Evolutionary conservation across 2,113 vertebrate genomes (phyloP).

Genomic region (Notiomystis cincta): DNA sequence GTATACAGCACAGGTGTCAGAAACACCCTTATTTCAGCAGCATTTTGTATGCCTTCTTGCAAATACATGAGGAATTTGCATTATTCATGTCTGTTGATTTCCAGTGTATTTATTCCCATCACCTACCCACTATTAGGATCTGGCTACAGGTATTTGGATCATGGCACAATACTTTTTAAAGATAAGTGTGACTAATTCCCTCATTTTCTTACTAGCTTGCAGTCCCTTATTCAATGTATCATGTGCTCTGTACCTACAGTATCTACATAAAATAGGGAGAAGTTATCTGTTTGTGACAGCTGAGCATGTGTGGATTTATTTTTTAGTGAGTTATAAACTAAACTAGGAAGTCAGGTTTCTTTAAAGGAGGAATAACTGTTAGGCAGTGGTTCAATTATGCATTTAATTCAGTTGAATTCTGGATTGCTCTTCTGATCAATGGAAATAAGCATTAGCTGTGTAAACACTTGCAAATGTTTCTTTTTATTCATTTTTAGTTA

Average conservation of each 20-base stretch:
- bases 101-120: background rate
- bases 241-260: background rate
- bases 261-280: background rate
- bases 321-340: background rate
- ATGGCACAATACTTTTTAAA: background rate
- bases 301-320: background rate
- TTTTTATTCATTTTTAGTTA: background rate
- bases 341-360: background rate
- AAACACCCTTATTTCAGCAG: background rate
- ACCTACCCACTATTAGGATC: background rate
- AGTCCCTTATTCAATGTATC: background rate
- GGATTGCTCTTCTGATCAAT: background rate
- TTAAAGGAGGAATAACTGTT: background rate
- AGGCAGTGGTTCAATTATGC: background rate
- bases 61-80: background rate
- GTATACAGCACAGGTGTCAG: background rate
- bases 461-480: background rate
- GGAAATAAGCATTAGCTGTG: background rate
- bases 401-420: background rate
- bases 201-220: background rate
- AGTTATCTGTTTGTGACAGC: background rate
- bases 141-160: background rate
- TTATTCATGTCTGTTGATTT: background rate
- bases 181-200: background rate
- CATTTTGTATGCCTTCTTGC: background rate